Conservation (phyloP, 2,797 vertebrate genomes). For the Fistularia tabacaria region DNA sequence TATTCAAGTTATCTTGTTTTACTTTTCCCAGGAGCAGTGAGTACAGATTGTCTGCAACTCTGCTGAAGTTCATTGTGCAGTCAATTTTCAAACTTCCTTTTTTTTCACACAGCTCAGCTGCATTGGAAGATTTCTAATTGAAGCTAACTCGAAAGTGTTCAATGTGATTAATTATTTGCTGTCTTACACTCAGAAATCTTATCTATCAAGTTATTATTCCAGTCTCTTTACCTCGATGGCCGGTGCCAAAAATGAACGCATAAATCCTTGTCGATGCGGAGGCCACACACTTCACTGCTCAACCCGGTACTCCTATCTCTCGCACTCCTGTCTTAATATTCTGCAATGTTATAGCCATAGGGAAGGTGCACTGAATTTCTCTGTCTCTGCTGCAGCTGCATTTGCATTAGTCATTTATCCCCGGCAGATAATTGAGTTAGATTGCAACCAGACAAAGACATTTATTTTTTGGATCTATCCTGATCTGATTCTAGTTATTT, state of each 20-base stretch:
- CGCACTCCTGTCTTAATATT: slow-evolving; percentile 34
- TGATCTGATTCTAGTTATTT: slow-evolving; percentile 8
- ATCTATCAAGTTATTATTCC: slow-evolving; percentile 53
- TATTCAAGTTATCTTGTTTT: slow-evolving; percentile 20
- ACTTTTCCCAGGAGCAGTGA: slow-evolving; percentile 32
- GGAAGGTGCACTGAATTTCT: slow-evolving; percentile 13
- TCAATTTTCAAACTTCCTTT: slow-evolving; percentile 16
- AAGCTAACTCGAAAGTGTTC: slow-evolving; percentile 46
- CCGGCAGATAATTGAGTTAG: slow-evolving; percentile 15
- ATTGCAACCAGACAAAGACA: slow-evolving; percentile 9
- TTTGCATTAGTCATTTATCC: slow-evolving; percentile 33
- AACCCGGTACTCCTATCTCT: slow-evolving; percentile 31
- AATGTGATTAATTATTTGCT: slow-evolving; percentile 48
- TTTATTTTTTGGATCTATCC: slow-evolving; percentile 4
- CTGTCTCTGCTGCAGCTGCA: slow-evolving; percentile 9
- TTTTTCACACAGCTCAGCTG: slow-evolving; percentile 27
- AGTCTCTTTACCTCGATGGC: slow-evolving; percentile 49
- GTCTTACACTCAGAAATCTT: slow-evolving; percentile 50
- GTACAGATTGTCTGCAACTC: slow-evolving; percentile 29
- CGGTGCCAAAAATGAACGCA: slow-evolving; percentile 48
- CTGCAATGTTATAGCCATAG: slow-evolving; percentile 27
- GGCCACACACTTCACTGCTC: slow-evolving; percentile 35
- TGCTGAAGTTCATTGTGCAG: slow-evolving; percentile 41
- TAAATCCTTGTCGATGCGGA: slow-evolving; percentile 50
- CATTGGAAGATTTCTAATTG: slow-evolving; percentile 45